Percentiles rank a stretch among this genome's conserved stretches.
These are phyloP conservation scores for Tadarida brasiliensis DNA, from an alignment of 2,797 vertebrate species.

Conservation along the genomic window DNA sequence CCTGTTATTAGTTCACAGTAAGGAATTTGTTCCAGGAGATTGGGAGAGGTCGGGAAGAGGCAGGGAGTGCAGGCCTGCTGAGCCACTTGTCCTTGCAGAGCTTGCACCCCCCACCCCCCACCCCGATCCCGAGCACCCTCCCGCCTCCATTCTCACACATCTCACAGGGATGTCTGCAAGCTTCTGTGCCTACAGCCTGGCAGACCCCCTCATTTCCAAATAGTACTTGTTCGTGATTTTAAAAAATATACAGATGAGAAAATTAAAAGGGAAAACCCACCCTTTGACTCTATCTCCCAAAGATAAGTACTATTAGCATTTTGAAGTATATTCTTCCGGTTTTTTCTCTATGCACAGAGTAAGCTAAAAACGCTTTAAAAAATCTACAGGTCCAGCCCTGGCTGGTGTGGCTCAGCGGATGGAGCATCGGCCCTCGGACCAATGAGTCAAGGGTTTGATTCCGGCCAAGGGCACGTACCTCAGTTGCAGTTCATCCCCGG, in stretches of 20 bases:
- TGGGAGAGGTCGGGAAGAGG: not conserved
- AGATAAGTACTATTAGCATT: not conserved
- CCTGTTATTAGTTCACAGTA: not conserved
- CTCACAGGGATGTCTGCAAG: not conserved
- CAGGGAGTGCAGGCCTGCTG: not conserved
- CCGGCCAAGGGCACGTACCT: too few species aligned
- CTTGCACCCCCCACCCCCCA: too few species aligned
- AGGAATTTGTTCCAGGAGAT: not conserved
- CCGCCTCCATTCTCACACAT: accelerated
- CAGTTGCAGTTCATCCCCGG: too few species aligned
- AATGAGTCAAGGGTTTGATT: too few species aligned
- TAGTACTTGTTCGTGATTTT: not conserved
- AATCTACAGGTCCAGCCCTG: not conserved
- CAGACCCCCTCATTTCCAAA: not conserved
- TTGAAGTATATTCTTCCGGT: not conserved
- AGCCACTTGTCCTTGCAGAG: not conserved
- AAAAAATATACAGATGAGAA: slow-evolving; percentile 15
- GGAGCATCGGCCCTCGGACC: too few species aligned
- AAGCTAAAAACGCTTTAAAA: not conserved
- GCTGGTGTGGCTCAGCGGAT: too few species aligned
- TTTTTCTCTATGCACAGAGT: not conserved
- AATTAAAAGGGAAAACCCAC: not conserved
- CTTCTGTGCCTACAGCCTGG: not conserved
- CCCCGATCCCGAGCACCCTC: not conserved
- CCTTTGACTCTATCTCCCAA: not conserved